Evolutionary conservation across 1,140 invertebrate species (phyloP).

Genomic region (Linepithema humile): DNA sequence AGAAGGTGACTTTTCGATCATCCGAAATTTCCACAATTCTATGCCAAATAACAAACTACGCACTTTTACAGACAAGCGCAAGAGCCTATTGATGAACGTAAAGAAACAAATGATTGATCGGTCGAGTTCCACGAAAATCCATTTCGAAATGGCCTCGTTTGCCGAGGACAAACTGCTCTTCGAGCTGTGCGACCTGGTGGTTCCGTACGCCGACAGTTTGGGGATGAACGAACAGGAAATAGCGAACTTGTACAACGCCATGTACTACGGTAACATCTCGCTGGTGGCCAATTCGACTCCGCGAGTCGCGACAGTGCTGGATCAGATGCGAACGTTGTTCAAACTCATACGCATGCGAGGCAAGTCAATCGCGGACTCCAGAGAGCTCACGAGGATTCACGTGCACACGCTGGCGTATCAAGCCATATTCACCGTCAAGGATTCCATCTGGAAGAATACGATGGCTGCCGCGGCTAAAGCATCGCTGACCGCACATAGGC

Average conservation of each 20-base stretch:
- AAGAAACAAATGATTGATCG: constrained; percentile 88
- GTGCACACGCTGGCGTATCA: constrained; percentile 95
- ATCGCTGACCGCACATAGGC: constrained; percentile 92
- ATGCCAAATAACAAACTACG: neutral
- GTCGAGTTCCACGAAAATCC: constrained; percentile 87
- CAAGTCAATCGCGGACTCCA: constrained; percentile 81
- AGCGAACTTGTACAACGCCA: constrained; percentile 90
- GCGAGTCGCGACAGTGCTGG: constrained; percentile 91
- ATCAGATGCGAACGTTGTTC: constrained; percentile 93
- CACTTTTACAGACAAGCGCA: constrained; percentile 85
- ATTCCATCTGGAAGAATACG: constrained; percentile 90
- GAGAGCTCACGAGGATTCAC: constrained; percentile 91
- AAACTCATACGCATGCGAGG: constrained; percentile 84
- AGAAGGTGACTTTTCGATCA: constrained; percentile 80
- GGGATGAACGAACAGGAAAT: constrained; percentile 97
- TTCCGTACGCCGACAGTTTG: constrained; percentile 93
- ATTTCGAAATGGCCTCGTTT: constrained; percentile 96
- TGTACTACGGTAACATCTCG: constrained; percentile 90
- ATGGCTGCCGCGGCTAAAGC: constrained; percentile 93
- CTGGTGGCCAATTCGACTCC: constrained; percentile 92
- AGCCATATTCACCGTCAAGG: constrained; percentile 90
- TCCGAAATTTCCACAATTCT: neutral
- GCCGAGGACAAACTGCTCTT: constrained; percentile 89
- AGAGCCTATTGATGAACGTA: constrained; percentile 88
- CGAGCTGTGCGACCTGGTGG: constrained; percentile 88